Base-by-base conservation (phyloP, 2,797 vertebrate species). In the Anabacerthia variegaticeps region DNA sequence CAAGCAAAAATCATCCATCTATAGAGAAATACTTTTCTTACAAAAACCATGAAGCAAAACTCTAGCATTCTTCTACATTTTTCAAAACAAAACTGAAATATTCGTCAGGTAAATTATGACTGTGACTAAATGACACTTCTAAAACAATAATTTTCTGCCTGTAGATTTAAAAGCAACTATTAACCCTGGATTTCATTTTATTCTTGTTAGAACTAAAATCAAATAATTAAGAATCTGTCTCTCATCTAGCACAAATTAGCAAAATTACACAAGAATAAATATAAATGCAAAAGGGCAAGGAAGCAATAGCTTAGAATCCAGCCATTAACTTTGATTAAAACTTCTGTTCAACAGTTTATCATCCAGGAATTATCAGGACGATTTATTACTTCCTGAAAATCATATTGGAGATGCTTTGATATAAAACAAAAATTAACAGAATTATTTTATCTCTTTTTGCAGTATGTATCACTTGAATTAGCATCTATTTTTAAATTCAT, bases 341-440 rank as follows among this genome's bases (percentile, higher is more conserved):
- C 6, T 21, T 27, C 51, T 74, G 5, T 80, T 88, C 72, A 51
- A 63, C 54, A 95, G 46, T 88, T 93, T 72, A 72, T 78, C 88
- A 85, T n/a, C 23, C 58, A 85, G 5, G 30, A 81, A 75, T 65
- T 92, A 86, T n/a, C 52, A 92, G 15, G 46, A 86, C 88, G 92
- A 77, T 56, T 81, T 90, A 93, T 78, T 86, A 72, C 36, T 88
- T 88, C 66, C 58, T 91, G 74, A 92, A 82, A 86, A 75, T 66
- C 12, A 76, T 79, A 87, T 11, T 62, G 27, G n/a, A 87, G 58
- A 85, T 82, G 14, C 36, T 86, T 65, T 71, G 37, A 75, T 84
- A 80, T 18, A 56, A 74, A 79, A 52, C 12, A 58, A 54, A 88
- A 83, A 32, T 30, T 43, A 22, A 30, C 30, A 86, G 21, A 79